A percentile compares a stretch with the other conserved stretches of the same genome.
Conservation (phyloP, 2,797 vertebrate species). For the Chaunax sp. region DNA sequence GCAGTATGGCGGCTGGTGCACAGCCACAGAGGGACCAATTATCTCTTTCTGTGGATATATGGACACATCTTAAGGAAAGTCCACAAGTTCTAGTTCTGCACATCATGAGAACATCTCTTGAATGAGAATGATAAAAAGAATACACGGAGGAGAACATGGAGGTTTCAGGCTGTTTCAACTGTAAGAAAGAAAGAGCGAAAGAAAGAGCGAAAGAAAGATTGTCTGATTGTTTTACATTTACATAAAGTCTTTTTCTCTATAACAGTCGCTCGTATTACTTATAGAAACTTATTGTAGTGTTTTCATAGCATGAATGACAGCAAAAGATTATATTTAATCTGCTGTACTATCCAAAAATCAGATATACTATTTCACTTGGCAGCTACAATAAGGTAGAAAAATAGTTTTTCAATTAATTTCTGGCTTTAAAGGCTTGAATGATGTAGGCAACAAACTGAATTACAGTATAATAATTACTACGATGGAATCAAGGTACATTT, state of each 20-base stretch:
- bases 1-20: slow-evolving; percentile 35
- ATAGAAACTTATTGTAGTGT: neutral
- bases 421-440: neutral
- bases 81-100: slow-evolving; percentile 42
- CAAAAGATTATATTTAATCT: neutral
- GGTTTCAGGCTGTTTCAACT: slow-evolving; percentile 4
- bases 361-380: neutral
- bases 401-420: neutral
- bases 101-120: slow-evolving; percentile 40
- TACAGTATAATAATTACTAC: neutral
- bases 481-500: neutral
- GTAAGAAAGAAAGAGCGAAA: neutral
- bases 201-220: no score
- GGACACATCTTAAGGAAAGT: slow-evolving; percentile 25
- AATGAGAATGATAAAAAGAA: slow-evolving; percentile 28
- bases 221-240: no score
- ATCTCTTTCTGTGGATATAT: slow-evolving; percentile 37
- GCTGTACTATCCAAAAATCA: neutral
- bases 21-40: slow-evolving; percentile 77
- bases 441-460: neutral
- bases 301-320: neutral
- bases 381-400: neutral
- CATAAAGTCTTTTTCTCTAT: no score
- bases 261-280: neutral
- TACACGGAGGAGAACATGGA: neutral